Evolutionary conservation across 2,797 vertebrate genomes (phyloP), one percentile per base, ranked within the genome.

Genomic region (Leptodactylus fallax): DNA sequence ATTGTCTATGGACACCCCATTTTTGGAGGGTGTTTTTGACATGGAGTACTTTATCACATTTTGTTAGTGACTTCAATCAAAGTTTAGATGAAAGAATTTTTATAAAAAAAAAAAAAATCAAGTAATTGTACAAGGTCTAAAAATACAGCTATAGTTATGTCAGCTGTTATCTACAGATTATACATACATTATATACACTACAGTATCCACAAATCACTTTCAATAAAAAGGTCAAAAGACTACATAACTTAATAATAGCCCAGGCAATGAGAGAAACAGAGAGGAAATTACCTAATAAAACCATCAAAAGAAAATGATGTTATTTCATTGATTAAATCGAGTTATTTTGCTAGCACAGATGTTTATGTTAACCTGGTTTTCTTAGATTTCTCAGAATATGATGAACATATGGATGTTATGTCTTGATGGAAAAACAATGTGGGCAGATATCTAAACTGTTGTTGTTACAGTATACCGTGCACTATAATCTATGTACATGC

Each of bases 201-300:
- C 11, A 79, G 10, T 27, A 27, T 71, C 23, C 51, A 85, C 56
- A 88, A 87, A 69, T 51, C 65, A 84, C 12, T 16, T 12, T 17
- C 77, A 80, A 80, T 85, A n/a, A 51, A 80, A 71, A 88, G 87
- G 87, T 85, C 82, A 88, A 51, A 67, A 84, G 74, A 85, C 47
- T 79, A 79, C 16, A 14, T 79, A 84, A 88, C 53, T n/a, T 88
- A 88, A 84, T 84, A 85, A 88, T 56, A 10, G 45, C 53, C 21
- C n/a, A 84, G 65, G 56, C 81, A 63, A 79, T 84, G 55, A 71
- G 71, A 83, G 71, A 85, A 49, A 47, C 63, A 71, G 61, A 79
- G 49, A 88, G 87, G 82, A 88, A 85, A 88, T 88, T 58, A 60
- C 87, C 69, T 85, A 88, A 88, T 88, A 85, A 80, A 78, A 85